phyloP scores from a whole-genome alignment of 2,113 vertebrate species.

The Apodemus sylvaticus region DNA sequence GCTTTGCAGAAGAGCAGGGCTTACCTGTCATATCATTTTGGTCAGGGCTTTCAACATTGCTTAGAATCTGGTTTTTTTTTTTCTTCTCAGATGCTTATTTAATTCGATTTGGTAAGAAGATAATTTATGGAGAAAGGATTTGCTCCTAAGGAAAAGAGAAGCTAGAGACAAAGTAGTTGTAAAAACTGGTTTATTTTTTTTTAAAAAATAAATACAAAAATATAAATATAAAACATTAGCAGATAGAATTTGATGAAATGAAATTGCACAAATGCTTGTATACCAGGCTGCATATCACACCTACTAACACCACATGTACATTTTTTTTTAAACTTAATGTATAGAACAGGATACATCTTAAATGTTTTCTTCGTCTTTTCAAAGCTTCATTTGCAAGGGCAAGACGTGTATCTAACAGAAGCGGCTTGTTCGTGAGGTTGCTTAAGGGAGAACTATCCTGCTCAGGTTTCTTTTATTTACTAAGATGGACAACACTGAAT shows the following conservation, averaged over 20 bases:
- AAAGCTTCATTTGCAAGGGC: conserved; percentile 85
- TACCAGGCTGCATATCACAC: conserved; percentile 90
- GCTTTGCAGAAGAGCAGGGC: not conserved
- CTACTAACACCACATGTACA: conserved; percentile 89
- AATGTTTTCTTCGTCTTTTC: conserved; percentile 78
- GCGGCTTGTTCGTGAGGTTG: conserved; percentile 82
- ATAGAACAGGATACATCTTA: conserved; percentile 86
- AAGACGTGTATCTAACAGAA: conserved; percentile 84
- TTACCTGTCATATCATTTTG: conserved; percentile 28
- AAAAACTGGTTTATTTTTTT: conserved; percentile 92
- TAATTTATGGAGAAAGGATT: not conserved
- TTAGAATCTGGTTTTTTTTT: not conserved
- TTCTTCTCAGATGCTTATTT: not conserved
- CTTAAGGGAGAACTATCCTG: conserved; percentile 82
- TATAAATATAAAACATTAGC: conserved; percentile 99
- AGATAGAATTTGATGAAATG: conserved; percentile 92
- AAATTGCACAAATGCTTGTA: conserved; percentile 88
- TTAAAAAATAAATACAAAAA: conserved; percentile 99
- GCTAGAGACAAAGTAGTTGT: conserved; percentile 85
- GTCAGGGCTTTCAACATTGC: not conserved
- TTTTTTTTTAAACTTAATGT: conserved; percentile 84
- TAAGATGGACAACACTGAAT: conserved; percentile 87
- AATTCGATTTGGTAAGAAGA: not conserved
- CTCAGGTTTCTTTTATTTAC: conserved; percentile 84
- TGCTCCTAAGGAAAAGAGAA: conserved; percentile 54